phyloP scores from a whole-genome alignment of 23 tunicate species.

The Trididemnum miniatum region DNA sequence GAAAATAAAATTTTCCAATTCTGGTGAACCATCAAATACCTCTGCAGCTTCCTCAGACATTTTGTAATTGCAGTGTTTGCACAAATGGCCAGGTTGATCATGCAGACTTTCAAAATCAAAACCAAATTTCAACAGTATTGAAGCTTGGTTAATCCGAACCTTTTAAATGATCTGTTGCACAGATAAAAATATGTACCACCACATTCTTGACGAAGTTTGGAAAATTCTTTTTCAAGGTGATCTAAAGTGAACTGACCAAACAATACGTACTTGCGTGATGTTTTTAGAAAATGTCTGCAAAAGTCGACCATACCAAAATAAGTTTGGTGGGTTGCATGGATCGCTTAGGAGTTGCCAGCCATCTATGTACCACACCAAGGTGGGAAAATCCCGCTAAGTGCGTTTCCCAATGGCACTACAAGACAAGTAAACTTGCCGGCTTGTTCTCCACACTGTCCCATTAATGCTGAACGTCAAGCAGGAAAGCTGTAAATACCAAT shows the following conservation, averaged over 20 bases:
- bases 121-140: background rate
- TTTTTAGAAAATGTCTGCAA: background rate
- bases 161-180: slow-evolving; percentile 17
- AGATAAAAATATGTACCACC: slow-evolving; percentile 3
- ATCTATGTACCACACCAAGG: too few relatives aligned
- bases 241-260: slow-evolving; percentile 20
- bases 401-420: too few relatives aligned
- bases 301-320: slow-evolving; percentile 14
- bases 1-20: background rate
- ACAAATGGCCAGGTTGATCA: background rate
- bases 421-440: too few relatives aligned
- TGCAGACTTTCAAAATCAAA: background rate
- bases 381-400: too few relatives aligned
- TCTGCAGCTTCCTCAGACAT: background rate
- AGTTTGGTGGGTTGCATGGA: slow-evolving; percentile 12
- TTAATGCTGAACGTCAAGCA: too few relatives aligned
- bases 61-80: background rate
- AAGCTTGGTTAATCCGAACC: background rate
- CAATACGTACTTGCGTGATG: slow-evolving; percentile 7
- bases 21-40: slow-evolving; percentile 17
- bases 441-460: too few relatives aligned
- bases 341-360: too few relatives aligned
- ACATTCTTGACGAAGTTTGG: slow-evolving; percentile 10
- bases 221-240: slow-evolving; percentile 4
- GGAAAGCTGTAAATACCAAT: too few relatives aligned